Conservation (phyloP, 2,888 invertebrate species). For the Eupsilia transversa region DNA sequence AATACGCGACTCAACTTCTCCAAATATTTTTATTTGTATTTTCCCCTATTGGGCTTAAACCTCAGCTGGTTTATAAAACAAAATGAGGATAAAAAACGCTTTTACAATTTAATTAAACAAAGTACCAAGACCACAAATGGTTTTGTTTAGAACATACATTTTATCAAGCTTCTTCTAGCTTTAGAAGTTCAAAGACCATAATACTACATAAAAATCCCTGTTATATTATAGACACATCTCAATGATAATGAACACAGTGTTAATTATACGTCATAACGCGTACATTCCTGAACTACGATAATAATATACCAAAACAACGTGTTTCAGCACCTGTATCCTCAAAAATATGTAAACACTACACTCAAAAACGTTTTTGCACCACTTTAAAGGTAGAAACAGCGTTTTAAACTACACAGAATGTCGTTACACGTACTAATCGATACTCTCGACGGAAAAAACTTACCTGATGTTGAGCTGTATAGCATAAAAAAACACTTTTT, state of each 20-base stretch:
- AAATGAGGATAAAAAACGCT: constrained; percentile 1
- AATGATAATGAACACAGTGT: constrained; percentile 2
- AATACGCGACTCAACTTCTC: too few relatives aligned
- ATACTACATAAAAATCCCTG: neutral
- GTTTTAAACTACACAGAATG: constrained; percentile 54
- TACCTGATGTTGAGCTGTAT: constrained; percentile 74
- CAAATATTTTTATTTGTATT: neutral
- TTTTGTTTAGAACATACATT: neutral
- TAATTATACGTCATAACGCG: constrained; percentile 23
- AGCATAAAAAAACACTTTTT: constrained; percentile 80
- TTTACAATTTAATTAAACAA: neutral
- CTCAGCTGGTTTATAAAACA: too few relatives aligned
- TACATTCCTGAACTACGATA: neutral
- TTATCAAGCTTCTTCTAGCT: neutral
- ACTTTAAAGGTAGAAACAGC: constrained; percentile 59
- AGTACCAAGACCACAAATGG: neutral
- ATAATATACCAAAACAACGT: constrained; percentile 41
- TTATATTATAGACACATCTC: neutral
- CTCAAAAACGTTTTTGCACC: constrained; percentile 48
- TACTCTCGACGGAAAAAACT: constrained; percentile 78
- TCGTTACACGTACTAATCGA: constrained; percentile 77
- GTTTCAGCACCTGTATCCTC: constrained; percentile 22
- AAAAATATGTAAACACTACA: constrained; percentile 69
- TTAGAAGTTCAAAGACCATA: neutral
- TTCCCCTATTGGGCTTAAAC: too few relatives aligned